A percentile compares a stretch with the other conserved stretches of the same genome.
Evolutionary conservation across 2,113 vertebrate species (phyloP).

Genomic region (Hippocampus zosterae): DNA sequence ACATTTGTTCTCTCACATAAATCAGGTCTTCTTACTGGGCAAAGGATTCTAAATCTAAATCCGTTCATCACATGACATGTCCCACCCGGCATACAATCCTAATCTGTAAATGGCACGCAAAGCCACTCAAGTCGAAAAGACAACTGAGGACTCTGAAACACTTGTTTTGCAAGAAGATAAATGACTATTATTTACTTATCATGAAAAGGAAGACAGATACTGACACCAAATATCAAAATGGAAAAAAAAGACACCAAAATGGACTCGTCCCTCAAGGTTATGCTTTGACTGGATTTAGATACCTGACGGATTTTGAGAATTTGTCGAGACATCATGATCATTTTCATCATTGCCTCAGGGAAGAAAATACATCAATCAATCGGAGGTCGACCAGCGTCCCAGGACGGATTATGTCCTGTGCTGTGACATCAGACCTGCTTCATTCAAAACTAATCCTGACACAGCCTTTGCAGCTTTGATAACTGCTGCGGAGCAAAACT

Average conservation of each 20-base stretch:
- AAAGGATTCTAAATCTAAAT: conserved; percentile 28
- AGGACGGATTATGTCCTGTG: neutral
- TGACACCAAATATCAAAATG: conserved; percentile 10
- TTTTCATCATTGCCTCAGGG: neutral
- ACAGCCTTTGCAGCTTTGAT: conserved; percentile 28
- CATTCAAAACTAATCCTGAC: conserved; percentile 16
- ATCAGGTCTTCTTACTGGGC: conserved; percentile 10
- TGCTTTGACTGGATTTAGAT: conserved; percentile 26
- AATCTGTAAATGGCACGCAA: conserved; percentile 25
- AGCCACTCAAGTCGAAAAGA: neutral
- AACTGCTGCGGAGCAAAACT: conserved; percentile 41
- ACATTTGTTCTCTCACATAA: conserved; percentile 5
- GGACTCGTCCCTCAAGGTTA: neutral
- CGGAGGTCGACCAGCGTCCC: neutral
- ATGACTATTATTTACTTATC: conserved; percentile 21
- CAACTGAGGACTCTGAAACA: conserved; percentile 27
- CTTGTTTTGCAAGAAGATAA: conserved; percentile 21
- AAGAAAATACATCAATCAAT: neutral
- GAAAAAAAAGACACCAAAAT: conserved; percentile 11
- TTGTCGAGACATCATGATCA: conserved; percentile 27
- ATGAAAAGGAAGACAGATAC: conserved; percentile 12
- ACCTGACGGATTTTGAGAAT: conserved; percentile 29
- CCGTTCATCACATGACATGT: conserved; percentile 17
- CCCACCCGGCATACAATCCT: conserved; percentile 21
- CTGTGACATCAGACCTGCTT: conserved; percentile 22